phyloP scores from a whole-genome alignment of 2,888 invertebrate species.

The Smittia sp. region DNA sequence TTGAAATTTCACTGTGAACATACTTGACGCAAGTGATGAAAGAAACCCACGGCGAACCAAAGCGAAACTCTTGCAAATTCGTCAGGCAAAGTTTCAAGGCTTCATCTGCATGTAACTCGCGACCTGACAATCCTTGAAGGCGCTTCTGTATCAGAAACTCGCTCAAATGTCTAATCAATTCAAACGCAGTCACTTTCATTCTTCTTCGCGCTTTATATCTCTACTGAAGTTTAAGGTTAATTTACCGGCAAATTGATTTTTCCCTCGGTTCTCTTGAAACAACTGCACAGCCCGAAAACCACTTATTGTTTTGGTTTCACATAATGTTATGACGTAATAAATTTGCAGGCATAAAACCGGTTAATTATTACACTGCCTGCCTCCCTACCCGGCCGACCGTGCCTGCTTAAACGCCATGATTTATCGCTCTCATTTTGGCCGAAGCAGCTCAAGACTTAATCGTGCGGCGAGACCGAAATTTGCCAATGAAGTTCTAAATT shows the following conservation, averaged over 20 bases:
- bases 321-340: constrained; percentile 41
- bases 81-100: too few species aligned
- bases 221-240: constrained; percentile 41
- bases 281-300: constrained; percentile 22
- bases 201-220: constrained; percentile 1
- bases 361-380: constrained; percentile 39
- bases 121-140: too few species aligned
- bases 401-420: constrained; percentile 28
- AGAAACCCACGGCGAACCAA: too few species aligned
- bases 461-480: not conserved
- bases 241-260: constrained; percentile 41
- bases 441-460: not conserved
- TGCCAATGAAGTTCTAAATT: constrained; percentile 3
- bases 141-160: too few species aligned
- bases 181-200: not conserved
- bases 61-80: not conserved
- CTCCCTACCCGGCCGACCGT: not conserved
- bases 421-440: constrained; percentile 18
- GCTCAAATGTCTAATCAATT: not conserved
- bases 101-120: too few species aligned
- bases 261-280: constrained; percentile 3
- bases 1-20: too few species aligned
- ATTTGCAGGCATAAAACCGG: constrained; percentile 39
- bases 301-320: constrained; percentile 35
- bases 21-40: too few species aligned